phyloP scores from a whole-genome alignment of 2,797 vertebrate genomes.

The Cercopithecus hamlyni region DNA sequence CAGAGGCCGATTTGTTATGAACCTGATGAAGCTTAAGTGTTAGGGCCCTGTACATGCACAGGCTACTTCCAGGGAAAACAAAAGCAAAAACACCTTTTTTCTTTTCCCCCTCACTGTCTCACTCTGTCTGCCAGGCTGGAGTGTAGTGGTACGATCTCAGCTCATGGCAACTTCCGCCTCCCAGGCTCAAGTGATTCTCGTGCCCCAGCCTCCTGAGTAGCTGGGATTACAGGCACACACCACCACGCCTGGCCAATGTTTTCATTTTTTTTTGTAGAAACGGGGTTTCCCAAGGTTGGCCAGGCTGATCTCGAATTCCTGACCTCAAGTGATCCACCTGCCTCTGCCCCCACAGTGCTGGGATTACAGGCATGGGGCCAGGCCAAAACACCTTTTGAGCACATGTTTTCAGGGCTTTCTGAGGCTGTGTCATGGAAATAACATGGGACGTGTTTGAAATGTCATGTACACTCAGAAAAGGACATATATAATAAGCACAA shows the following conservation, averaged over 20 bases:
- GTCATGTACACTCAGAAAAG: neutral
- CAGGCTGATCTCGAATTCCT: neutral
- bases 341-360: neutral
- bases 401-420: neutral
- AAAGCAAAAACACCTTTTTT: neutral
- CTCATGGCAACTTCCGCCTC: neutral
- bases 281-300: neutral
- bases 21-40: neutral
- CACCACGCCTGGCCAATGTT: neutral
- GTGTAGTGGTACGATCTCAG: neutral
- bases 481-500: neutral
- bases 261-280: neutral
- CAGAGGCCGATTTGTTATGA: constrained; percentile 27
- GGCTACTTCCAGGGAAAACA: neutral
- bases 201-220: neutral
- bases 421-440: neutral
- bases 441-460: neutral
- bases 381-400: neutral
- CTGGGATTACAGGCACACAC: neutral
- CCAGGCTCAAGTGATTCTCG: neutral
- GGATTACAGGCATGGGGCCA: neutral
- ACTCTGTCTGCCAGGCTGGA: neutral
- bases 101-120: neutral
- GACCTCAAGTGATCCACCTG: too few relatives aligned
- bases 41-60: neutral